Base-by-base conservation (phyloP, 2,113 vertebrate genomes). In the Ochotona curzoniae region DNA sequence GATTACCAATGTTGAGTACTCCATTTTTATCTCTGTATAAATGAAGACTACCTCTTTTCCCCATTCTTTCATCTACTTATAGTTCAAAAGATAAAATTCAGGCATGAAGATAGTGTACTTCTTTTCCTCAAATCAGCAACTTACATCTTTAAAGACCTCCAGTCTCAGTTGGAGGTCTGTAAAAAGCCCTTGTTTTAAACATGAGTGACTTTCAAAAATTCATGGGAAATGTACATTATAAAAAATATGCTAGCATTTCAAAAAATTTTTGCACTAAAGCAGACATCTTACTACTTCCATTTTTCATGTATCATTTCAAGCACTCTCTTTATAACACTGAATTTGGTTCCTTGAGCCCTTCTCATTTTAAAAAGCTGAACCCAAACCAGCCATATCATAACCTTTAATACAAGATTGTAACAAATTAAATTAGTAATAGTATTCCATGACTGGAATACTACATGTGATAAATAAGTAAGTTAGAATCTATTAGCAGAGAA, bases 361-460 rank as follows among this genome's bases (percentile, higher is more conserved):
- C 20, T 91, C 51, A 87, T 87, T 91, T 94, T 44, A 54, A 78
- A 87, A 78, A 21, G 9, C 54, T 87, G 51, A 21, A 78, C 64
- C 18, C 5, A 3, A 87, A 78, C 38, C 23, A 76, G 8, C 23
- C 21, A 0, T 90, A 30, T 61, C 2, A 51, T 26, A 73, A 74
- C 12, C 49, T 74, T 70, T 23, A 57, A 80, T 30, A 47, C 20
- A 63, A 8, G 82, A 30, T 87, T 70, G 49, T 17, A 63, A 47
- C 14, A 12, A 17, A 14, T 51, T 44, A 44, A 83, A 23, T 60
- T 49, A n/a, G n/a, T 35, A 75, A 5, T n/a, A 47, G 74, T 61
- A 81, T 35, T 78, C n/a, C 44, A 32, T 76, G 23, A 57, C 44
- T 11, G 30, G 21, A 91, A 76, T 91, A 57, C 21, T 47, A 47